These are phyloP conservation scores for Strix occidentalis DNA, from an alignment of 2,797 vertebrate species.

Conservation along the genomic window DNA sequence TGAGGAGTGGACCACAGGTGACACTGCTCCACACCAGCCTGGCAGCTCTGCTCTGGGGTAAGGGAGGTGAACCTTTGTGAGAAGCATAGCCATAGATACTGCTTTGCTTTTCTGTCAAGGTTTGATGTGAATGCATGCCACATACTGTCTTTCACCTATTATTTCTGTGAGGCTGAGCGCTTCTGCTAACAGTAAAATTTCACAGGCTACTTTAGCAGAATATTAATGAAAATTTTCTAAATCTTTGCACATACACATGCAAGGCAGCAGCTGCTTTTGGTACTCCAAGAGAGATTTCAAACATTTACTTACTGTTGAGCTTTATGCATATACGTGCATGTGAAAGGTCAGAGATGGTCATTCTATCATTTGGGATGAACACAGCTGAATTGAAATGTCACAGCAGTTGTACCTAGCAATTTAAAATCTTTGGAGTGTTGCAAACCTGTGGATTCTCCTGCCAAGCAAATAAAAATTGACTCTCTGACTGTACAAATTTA, in stretches of 20 bases:
- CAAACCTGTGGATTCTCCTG: slow-evolving; percentile 55
- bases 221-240: slow-evolving; percentile 57
- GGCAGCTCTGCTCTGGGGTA: background rate
- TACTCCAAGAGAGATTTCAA: slow-evolving; percentile 38
- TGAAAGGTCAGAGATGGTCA: slow-evolving; percentile 60
- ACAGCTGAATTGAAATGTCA: slow-evolving; percentile 66
- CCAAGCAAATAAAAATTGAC: slow-evolving; percentile 64
- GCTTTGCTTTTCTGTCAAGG: background rate
- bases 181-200: slow-evolving; percentile 43
- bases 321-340: slow-evolving; percentile 1
- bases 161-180: slow-evolving; percentile 14
- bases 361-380: slow-evolving; percentile 59
- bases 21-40: background rate
- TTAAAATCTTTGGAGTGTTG: slow-evolving; percentile 60
- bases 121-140: slow-evolving; percentile 1
- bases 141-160: slow-evolving; percentile 42
- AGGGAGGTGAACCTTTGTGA: background rate
- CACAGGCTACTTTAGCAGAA: slow-evolving; percentile 34
- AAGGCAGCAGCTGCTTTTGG: slow-evolving; percentile 18
- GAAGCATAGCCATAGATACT: background rate
- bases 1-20: background rate
- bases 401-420: slow-evolving; percentile 57
- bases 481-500: slow-evolving; percentile 62
- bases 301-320: slow-evolving; percentile 50
- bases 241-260: slow-evolving; percentile 20